phyloP scores from a whole-genome alignment of 2,888 invertebrate genomes.

The Hylaea fasciaria region DNA sequence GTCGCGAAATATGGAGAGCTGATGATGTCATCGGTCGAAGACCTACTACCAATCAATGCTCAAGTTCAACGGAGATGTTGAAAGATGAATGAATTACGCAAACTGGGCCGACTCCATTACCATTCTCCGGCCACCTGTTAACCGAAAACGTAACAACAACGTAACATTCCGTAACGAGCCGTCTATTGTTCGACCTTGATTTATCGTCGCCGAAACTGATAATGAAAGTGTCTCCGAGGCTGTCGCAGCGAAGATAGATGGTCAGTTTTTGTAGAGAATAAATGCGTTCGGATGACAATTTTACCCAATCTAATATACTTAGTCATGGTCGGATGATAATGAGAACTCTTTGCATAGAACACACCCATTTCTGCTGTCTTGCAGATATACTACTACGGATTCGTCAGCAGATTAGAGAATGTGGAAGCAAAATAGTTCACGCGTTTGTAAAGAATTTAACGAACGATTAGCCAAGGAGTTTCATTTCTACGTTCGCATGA shows the following conservation, averaged over 20 bases:
- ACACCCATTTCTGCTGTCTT: neutral
- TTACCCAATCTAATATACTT: constrained; percentile 11
- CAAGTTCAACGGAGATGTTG: constrained; percentile 29
- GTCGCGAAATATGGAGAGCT: constrained; percentile 45
- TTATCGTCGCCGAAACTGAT: constrained; percentile 48
- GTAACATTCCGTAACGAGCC: constrained; percentile 55
- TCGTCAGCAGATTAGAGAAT: neutral
- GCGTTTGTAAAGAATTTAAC: neutral
- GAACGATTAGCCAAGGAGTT: neutral
- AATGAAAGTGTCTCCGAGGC: constrained; percentile 44
- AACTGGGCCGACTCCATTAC: constrained; percentile 39
- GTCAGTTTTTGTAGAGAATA: constrained; percentile 7
- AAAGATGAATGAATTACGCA: constrained; percentile 40
- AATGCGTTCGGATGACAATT: neutral
- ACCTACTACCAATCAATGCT: constrained; percentile 41
- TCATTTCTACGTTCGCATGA: neutral
- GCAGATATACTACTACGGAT: too few relatives aligned
- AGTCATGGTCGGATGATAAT: constrained; percentile 2
- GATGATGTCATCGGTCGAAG: constrained; percentile 68
- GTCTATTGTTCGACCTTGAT: constrained; percentile 63
- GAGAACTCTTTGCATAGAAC: neutral
- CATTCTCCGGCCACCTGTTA: constrained; percentile 40
- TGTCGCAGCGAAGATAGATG: constrained; percentile 27
- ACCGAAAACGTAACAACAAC: constrained; percentile 45
- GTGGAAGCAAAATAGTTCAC: neutral